Base-by-base conservation (phyloP, 2,888 invertebrate species). In the Chymomyza fuscimana region DNA sequence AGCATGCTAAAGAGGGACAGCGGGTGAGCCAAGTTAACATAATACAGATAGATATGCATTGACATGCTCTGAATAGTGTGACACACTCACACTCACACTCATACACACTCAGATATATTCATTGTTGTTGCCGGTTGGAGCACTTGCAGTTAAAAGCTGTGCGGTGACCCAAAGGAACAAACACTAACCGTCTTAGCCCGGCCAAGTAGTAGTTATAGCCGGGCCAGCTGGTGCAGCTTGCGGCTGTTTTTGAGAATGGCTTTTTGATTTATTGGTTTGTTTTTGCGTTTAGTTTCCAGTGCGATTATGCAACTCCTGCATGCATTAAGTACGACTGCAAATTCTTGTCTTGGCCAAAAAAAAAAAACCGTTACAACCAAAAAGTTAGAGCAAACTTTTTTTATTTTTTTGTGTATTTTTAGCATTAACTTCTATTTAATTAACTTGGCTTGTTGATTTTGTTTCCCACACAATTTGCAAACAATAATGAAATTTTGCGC, bases 381-480 rank as follows among this genome's bases (percentile, higher is more conserved):
- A 9, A 40, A 12, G 40, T 46, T 10, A 1, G 10, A 46, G 12
- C 40, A 46, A 46, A 46, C 40, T 12, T 46, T 12, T 19, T 19
- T 46, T 12, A 3, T 46, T 46, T 46, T 46, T 46, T 46, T 4
- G 40, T 46, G 5, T 32, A 32, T 46, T 46, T 46, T 12, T 12
- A 12, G 40, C 40, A 46, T 46, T 46, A 46, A 46, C 40, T 46
- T 16, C 58, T 22, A 25, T 29, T 58, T 25, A 58, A 58, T 58
- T 60, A 58, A 58, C 16, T 19, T 51, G 77, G 73, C 77, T 77
- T 74, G 76, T 70, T 77, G 76, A 80, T 69, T 62, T 80, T 88
- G 40, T 87, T 86, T 86, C 85, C 85, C 85, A 86, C 85, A 86
- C 85, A 88, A 88, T 86, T 88, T 88, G 87, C 87, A 84, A 88